Base-by-base conservation (phyloP, 30 jellyfish, hydroid and myxozoan species). In the Kudoa iwatai region DNA sequence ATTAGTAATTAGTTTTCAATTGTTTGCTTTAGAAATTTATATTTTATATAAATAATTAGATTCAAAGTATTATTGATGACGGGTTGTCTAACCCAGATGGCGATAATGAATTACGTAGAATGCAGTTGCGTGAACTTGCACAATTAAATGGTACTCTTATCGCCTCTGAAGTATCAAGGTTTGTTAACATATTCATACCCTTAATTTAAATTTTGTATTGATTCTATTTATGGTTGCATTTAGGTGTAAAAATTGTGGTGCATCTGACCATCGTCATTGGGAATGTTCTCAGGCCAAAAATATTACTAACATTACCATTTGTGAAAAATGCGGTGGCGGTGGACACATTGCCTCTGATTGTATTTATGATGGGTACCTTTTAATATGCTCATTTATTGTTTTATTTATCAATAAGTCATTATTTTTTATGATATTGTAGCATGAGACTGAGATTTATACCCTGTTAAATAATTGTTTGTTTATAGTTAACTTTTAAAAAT, bases 231-330 rank as follows among this genome's bases (percentile, higher is more conserved):
- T n/a, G 3, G 12, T 36, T 40, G 18, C 3, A 42, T 23, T 48
- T 23, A 77, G 94, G 54, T 77, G 94, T 49, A 61, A 77, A 22
- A 77, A 77, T 42, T 77, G 94, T 50, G 94, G 94, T 2, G 74
- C 87, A 1, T 51, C 87, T 1, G 94, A 77, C 21, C 94, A 77
- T 63, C 86, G 86, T 20, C 94, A 77, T 28, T 77, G 94, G 94
- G 88, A 77, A 43, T 77, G 94, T 32, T 67, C 86, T 14, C 86
- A 68, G 38, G 74, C 58, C 28, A 57, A 64, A 53, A 77, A 77
- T 43, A 63, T 77, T 30, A 77, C 94, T 6, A 57, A 62, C 36
- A 64, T 44, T 26, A 49, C 62, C 13, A 48, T 50, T 21, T 77
- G 94, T 25, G 55, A 79, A 16, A 77, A 77, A 25, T 77, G 94